Evolutionary conservation across 2,113 vertebrate genomes (phyloP), one percentile per base, ranked within the genome.

Genomic region (Aptenodytes forsteri): DNA sequence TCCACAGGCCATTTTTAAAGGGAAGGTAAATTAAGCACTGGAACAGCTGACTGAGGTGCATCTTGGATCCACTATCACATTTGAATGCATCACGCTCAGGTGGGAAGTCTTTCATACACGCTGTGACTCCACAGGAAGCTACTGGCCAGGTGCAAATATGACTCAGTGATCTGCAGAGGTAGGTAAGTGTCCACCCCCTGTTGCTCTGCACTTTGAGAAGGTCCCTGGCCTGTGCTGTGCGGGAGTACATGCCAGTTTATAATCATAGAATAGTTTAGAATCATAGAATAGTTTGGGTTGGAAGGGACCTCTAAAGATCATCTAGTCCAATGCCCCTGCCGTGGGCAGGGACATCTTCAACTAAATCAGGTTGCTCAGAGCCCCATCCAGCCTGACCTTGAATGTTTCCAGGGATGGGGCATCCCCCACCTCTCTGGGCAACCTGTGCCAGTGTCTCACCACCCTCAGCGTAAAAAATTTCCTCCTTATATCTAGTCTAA

Each of bases 101-200:
- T 16, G 10, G 11, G 22, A 69, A 72, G 12, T 2, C 34, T 38
- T 72, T 80, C 30, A 22, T 1, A 34, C 12, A 7, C 26, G 44
- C 22, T 32, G 8, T 32, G 46, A 46, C 16, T 58, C 6, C 22
- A 13, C 18, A 73, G 59, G 54, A 66, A 70, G 38, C 3, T 78
- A 2, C 64, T 66, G 42, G 14, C 16, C 50, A 32, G 42, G 16
- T 40, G 9, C 16, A 77, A 58, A 73, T n/a, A 29, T 16, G 23
- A 22, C 17, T 29, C 4, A 4, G 29, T 20, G n/a, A 16, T 71
- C n/a, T 50, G 8, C 47, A 89, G 61, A 65, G 16, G 23, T 30
- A 13, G 0, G 0, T 47, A 73, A 47, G 16, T 19, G 38, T 26
- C 61, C 20, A 6, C 7, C 5, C 6, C 8, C 11, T 47, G 11